Base-by-base conservation (phyloP, 1,140 invertebrate genomes). In the Antheraea mylitta region DNA sequence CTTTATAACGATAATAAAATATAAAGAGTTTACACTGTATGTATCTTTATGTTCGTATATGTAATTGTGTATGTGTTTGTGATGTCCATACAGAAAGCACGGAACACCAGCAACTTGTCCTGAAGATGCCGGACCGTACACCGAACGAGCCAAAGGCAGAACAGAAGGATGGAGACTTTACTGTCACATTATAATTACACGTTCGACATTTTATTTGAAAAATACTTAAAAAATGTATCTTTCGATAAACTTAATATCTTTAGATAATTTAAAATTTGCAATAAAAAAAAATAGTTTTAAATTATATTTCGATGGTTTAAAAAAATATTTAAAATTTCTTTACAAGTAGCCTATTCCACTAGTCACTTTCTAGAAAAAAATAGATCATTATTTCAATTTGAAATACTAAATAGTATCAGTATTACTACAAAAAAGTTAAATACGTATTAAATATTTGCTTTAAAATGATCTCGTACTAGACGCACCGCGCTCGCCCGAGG, bases 111-210 rank as follows among this genome's bases (percentile, higher is more conserved):
- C 64, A 65, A 48, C 64, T 89, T 75, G 76, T 88, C 22, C 74
- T 90, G 72, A 90, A 89, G 78, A 77, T 90, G 72, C 89, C 87
- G 0, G 82, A 83, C n/a, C 77, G 82, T 36, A 70, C 80, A 7
- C 71, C 77, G 22, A 69, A 76, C 16, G 79, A 81, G 72, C 78
- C 81, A 0, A 88, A 87, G 70, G 82, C 86, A 0, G 85, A 89
- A 70, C 81, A 90, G 60, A 88, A 80, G 63, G 86, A 91, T 63
- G 89, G 87, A 22, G 89, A 91, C 69, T 91, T 83, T 69, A 91
- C 89, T 58, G 89, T 91, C 65, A 91, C 89, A 3, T 73, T 91
- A 53, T 91, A 83, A 78, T 62, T 45, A 8, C 5, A 38, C 68
- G 58, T 38, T 37, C n/a, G 16, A 10, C 11, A 53, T 53, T 53